Evolutionary conservation across 2,888 invertebrate species (phyloP).

Genomic region (Erebia ligea): DNA sequence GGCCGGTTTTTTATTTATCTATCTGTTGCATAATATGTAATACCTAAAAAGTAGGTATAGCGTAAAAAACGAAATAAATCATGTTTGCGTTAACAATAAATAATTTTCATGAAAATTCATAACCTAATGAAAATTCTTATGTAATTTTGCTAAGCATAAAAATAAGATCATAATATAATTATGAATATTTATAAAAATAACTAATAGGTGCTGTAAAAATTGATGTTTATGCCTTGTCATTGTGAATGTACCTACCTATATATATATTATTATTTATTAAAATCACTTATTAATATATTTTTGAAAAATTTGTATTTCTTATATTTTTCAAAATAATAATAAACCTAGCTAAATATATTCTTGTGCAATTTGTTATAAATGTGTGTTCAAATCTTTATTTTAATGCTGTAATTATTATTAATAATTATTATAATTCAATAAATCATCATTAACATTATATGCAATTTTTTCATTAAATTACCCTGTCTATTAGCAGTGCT

Average conservation of each 20-base stretch:
- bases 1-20: not conserved
- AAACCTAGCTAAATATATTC: conserved; percentile 38
- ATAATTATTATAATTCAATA: conserved; percentile 62
- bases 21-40: not conserved
- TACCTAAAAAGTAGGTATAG: no score
- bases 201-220: not conserved
- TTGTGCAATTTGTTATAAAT: conserved; percentile 53
- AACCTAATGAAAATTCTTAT: no score
- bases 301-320: conserved; percentile 29
- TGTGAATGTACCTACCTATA: not conserved
- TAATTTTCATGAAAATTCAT: no score
- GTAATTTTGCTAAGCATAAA: no score
- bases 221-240: not conserved
- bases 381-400: conserved; percentile 39
- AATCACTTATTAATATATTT: conserved; percentile 20
- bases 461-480: conserved; percentile 34
- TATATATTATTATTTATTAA: not conserved
- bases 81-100: no score
- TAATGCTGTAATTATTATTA: conserved; percentile 28
- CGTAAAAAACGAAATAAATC: no score
- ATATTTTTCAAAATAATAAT: conserved; percentile 25
- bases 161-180: no score
- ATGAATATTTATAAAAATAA: no score
- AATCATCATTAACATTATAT: conserved; percentile 55
- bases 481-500: no score